These are phyloP conservation scores for Acleris laterana DNA, from an alignment of 2,888 invertebrate species.

Conservation along the genomic window DNA sequence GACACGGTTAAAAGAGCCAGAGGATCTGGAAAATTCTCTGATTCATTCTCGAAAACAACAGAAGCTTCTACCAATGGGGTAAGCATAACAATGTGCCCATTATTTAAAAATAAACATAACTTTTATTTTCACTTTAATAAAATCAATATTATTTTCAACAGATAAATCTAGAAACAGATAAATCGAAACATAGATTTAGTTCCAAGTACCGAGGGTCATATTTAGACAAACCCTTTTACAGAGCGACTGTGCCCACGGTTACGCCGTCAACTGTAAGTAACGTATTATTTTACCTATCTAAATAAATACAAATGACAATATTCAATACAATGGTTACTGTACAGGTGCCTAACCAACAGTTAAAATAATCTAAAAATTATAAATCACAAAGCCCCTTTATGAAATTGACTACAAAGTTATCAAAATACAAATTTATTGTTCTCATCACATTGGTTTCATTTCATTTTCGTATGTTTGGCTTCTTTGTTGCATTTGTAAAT, in stretches of 20 bases:
- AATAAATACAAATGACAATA: slow-evolving; percentile 43
- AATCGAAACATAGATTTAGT: slow-evolving; percentile 83
- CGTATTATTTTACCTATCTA: slow-evolving; percentile 11
- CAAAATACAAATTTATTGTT: background rate
- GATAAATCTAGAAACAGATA: slow-evolving; percentile 75
- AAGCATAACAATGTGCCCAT: slow-evolving; percentile 50
- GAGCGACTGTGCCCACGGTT: slow-evolving; percentile 86
- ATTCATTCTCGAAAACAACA: slow-evolving; percentile 69
- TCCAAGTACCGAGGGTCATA: slow-evolving; percentile 83
- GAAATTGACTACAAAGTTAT: slow-evolving; percentile 60
- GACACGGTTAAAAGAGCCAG: slow-evolving; percentile 58
- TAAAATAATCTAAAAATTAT: slow-evolving; percentile 12
- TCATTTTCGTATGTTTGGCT: background rate
- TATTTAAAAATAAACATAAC: too few relatives aligned
- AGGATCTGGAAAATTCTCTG: slow-evolving; percentile 65
- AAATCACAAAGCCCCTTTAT: slow-evolving; percentile 79
- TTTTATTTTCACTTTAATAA: too few relatives aligned
- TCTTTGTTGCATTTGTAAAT: background rate
- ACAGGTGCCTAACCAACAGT: background rate
- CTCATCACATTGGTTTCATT: background rate
- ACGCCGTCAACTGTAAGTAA: slow-evolving; percentile 83
- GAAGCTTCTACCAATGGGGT: slow-evolving; percentile 75
- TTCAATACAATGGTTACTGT: slow-evolving; percentile 10
- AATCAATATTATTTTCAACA: slow-evolving; percentile 51
- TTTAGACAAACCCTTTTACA: slow-evolving; percentile 84